Evolutionary conservation across 1,140 invertebrate genomes (phyloP), one percentile per base, ranked within the genome.

Genomic region (Polyergus mexicanus): DNA sequence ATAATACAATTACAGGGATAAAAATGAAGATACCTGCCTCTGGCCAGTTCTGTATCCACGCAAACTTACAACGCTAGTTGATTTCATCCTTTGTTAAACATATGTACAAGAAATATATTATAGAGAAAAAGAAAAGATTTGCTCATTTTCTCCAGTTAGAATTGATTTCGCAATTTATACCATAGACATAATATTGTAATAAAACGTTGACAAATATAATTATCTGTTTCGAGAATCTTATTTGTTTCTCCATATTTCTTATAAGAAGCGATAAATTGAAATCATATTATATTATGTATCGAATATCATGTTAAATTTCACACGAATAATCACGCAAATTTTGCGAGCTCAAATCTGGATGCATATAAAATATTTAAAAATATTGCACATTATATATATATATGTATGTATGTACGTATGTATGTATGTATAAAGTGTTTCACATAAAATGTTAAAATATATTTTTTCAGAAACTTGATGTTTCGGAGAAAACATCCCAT

Each of bases 31-130:
- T 95, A 95, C 95, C 95, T 96, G 95, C 95, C 95, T 94, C 95
- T 95, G 95, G 95, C 95, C 95, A 95, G 93, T 95, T 96, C 95
- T 96, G 95, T 95, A 93, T 94, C 86, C 89, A 93, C 93, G 89
- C 90, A 89, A 78, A 91, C 92, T 94, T 94, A 93, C 81, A 91
- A 91, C 75, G 84, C 91, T 93, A 94, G 38, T 51, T 62, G 63
- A 91, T 83, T 2, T 80, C 80, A 80, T 91, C 90, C 86, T 88
- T 88, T 80, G 72, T 88, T 68, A 51, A 51, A 88, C 66, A 68
- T 32, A 41, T 85, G 66, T 90, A 81, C 89, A 83, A 41, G 72
- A 86, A 86, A 58, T 74, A 86, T 38, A 74, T 81, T 38, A 62
- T 8, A 60, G 10, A 28, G 38, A 81, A 47, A 72, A 25, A 74